phyloP scores from a whole-genome alignment of 1,140 invertebrate species.

The Acromyrmex heyeri region DNA sequence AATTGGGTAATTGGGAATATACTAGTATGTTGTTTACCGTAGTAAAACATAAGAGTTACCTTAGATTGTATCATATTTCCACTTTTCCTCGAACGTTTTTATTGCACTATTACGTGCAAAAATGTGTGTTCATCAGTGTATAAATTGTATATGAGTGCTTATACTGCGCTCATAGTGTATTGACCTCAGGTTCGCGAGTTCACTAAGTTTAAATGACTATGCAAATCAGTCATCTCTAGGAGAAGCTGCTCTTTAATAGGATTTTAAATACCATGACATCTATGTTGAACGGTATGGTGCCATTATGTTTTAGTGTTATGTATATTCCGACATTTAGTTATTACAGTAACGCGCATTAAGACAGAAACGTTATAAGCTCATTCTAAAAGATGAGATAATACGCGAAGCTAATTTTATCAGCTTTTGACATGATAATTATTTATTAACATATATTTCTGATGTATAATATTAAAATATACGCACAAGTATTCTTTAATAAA shows the following conservation, averaged over 20 bases:
- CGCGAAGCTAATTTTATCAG: background rate
- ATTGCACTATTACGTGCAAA: background rate
- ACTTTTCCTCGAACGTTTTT: background rate
- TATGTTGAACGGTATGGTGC: background rate
- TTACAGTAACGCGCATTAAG: background rate
- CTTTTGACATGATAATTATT: background rate
- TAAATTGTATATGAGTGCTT: background rate
- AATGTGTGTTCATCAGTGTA: background rate
- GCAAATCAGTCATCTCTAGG: background rate
- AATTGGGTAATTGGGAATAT: too few relatives aligned
- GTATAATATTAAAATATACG: background rate
- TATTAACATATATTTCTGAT: background rate
- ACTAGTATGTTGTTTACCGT: too few relatives aligned
- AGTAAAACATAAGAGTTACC: too few relatives aligned
- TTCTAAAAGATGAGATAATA: background rate
- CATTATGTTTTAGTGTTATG: slow-evolving; percentile 23
- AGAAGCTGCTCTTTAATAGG: slow-evolving; percentile 6
- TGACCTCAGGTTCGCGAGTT: background rate
- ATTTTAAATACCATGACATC: slow-evolving; percentile 45
- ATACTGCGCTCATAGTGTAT: background rate
- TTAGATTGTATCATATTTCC: background rate
- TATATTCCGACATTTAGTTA: slow-evolving; percentile 35
- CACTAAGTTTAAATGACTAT: slow-evolving; percentile 6
- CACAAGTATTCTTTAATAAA: background rate
- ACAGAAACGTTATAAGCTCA: background rate